Conservation (phyloP, 2,113 vertebrate genomes). For the Xyliphius kryptos region DNA sequence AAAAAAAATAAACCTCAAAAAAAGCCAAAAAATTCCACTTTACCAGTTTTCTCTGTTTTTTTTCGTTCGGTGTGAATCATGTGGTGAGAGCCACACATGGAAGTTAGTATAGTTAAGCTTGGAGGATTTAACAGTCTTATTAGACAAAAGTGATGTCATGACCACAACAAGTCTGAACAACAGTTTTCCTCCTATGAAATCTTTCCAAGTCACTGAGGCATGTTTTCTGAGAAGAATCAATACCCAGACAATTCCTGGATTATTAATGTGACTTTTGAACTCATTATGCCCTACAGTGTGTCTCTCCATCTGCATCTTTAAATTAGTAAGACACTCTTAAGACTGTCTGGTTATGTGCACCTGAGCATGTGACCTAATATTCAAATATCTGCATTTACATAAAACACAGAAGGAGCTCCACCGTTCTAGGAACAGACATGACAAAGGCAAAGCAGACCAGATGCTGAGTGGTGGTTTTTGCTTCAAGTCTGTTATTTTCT, state of each 20-base stretch:
- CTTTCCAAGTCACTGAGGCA: neutral
- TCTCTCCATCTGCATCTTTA: neutral
- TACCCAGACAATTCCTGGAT: neutral
- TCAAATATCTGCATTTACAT: no score
- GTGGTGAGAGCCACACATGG: neutral
- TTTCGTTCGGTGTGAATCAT: neutral
- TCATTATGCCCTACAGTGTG: neutral
- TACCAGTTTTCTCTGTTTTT: no score
- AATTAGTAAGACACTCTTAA: neutral
- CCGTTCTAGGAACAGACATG: no score
- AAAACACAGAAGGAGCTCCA: no score
- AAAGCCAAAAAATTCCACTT: no score
- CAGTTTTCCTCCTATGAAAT: neutral
- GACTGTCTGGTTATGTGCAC: no score
- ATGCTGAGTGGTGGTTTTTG: no score
- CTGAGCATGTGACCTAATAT: no score
- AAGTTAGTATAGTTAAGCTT: neutral
- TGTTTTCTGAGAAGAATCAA: no score
- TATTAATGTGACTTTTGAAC: neutral
- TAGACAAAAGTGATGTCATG: slow-evolving; percentile 3
- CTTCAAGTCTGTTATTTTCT: no score
- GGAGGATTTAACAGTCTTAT: slow-evolving; percentile 10
- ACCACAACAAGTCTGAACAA: slow-evolving; percentile 20
- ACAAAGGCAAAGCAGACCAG: no score
- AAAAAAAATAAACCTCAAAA: no score